A percentile compares a stretch with the other conserved stretches of the same genome.
These are phyloP conservation scores for Pyrgus malvae DNA, from an alignment of 2,888 invertebrate genomes.

Conservation along the genomic window DNA sequence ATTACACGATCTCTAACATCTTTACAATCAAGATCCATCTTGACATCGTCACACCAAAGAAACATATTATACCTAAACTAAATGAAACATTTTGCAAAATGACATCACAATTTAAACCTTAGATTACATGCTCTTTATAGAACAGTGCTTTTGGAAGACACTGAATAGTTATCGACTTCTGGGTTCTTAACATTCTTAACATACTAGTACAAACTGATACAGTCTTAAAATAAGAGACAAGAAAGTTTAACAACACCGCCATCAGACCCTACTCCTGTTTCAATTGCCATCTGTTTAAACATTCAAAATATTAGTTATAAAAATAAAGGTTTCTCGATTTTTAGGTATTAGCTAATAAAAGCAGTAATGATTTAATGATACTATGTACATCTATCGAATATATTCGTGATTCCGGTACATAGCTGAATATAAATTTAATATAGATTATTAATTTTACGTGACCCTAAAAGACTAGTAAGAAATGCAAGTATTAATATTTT, in stretches of 20 bases:
- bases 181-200: slow-evolving; percentile 27
- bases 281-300: slow-evolving; percentile 46
- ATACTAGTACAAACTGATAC: slow-evolving; percentile 30
- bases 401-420: slow-evolving; percentile 41
- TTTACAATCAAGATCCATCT: slow-evolving; percentile 73
- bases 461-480: slow-evolving; percentile 79
- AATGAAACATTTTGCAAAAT: slow-evolving; percentile 65
- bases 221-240: slow-evolving; percentile 25
- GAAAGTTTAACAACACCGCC: slow-evolving; percentile 34
- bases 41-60: slow-evolving; percentile 69
- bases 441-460: slow-evolving; percentile 58
- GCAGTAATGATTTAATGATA: slow-evolving; percentile 50
- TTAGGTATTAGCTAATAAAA: slow-evolving; percentile 45
- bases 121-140: slow-evolving; percentile 40
- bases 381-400: slow-evolving; percentile 50
- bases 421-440: slow-evolving; percentile 48
- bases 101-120: slow-evolving; percentile 61
- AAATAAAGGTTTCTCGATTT: slow-evolving; percentile 73
- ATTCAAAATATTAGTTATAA: slow-evolving; percentile 76
- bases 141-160: slow-evolving; percentile 76
- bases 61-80: slow-evolving; percentile 47
- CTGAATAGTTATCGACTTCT: slow-evolving; percentile 48
- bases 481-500: slow-evolving; percentile 75
- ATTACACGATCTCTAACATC: slow-evolving; percentile 72
- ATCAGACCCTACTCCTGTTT: slow-evolving; percentile 48